Evolutionary conservation across 2,888 invertebrate genomes (phyloP).

Genomic region (Aphrophora alni): DNA sequence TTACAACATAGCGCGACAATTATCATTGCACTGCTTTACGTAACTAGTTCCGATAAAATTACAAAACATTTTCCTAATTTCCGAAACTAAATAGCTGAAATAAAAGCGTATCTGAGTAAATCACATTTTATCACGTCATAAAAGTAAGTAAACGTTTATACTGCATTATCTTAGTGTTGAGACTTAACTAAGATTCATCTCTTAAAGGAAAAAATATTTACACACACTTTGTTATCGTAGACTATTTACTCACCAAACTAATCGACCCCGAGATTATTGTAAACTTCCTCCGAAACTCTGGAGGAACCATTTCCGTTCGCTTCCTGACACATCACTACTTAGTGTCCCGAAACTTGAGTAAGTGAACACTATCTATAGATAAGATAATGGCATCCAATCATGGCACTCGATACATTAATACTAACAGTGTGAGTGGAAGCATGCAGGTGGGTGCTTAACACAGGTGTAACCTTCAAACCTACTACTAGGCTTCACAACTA

Average conservation of each 20-base stretch:
- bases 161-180: background rate
- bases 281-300: background rate
- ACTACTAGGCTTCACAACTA: background rate
- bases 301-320: background rate
- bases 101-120: background rate
- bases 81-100: background rate
- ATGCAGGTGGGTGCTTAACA: background rate
- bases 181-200: background rate
- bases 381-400: background rate
- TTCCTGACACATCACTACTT: background rate
- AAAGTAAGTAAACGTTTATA: background rate
- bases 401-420: background rate
- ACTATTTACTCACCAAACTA: background rate
- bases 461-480: background rate
- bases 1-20: no score
- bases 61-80: background rate
- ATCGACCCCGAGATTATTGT: background rate
- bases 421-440: background rate
- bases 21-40: background rate
- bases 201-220: background rate
- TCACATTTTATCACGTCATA: background rate
- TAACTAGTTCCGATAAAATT: background rate
- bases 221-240: background rate
- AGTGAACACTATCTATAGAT: background rate
- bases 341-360: background rate